Evolutionary conservation across 2,113 vertebrate genomes (phyloP), one percentile per base, ranked within the genome.

Genomic region (Cryptotis parvus): DNA sequence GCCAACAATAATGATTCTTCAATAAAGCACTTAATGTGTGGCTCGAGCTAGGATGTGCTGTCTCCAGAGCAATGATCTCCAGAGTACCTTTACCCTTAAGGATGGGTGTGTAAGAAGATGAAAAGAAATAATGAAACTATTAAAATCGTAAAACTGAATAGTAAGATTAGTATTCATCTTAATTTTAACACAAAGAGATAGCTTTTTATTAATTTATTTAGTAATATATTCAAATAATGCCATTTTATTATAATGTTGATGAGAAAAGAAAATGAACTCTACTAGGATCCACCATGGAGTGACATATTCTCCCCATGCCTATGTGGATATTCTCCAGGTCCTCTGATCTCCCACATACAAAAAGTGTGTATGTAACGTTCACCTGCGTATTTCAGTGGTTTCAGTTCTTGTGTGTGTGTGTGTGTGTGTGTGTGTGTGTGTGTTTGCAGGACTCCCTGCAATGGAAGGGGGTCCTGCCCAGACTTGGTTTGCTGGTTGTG

Each of bases 121-220:
- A 90, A 90, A 90, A 61, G 31, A 90, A 92, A 85, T 88, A 77
- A 37, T 79, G 87, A 87, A 37, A 33, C 31, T n/a, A n/a, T n/a
- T n/a, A n/a, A n/a, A n/a, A n/a, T n/a, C n/a, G n/a, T n/a, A n/a
- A n/a, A n/a, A n/a, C n/a, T n/a, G n/a, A n/a, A n/a, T n/a, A n/a
- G n/a, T n/a, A n/a, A n/a, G n/a, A n/a, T n/a, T n/a, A n/a, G 8
- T 66, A 45, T 90, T 75, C 61, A 61, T 84, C 92, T 93, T 89
- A 8, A 74, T 82, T 16, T 58, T 73, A 87, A 29, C 1, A 80
- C 52, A 29, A 94, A 85, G 16, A 73, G 55, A 87, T 58, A 9
- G 35, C 22, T 77, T 24, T 68, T 91, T 43, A 37, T 33, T 65
- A 78, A 76, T 66, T 29, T 9, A 12, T n/a, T 9, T 11, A 27